Evolutionary conservation across 2,113 vertebrate genomes (phyloP).

Genomic region (Anhinga anhinga): DNA sequence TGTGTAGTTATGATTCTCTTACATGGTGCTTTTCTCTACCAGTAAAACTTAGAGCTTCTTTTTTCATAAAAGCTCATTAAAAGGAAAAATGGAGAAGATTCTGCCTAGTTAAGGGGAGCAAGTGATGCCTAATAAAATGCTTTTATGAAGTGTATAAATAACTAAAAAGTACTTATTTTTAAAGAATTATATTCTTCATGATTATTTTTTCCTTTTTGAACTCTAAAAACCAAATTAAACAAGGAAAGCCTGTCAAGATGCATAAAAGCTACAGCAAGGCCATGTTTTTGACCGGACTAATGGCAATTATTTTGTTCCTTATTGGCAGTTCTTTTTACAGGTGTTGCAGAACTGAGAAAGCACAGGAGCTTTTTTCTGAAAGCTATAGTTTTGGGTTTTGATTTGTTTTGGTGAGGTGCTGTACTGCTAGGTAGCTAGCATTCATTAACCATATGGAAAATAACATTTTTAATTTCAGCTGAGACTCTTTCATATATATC

Average conservation of each 20-base stretch:
- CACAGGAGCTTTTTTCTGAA: background rate
- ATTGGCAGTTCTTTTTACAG: background rate
- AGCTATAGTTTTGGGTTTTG: background rate
- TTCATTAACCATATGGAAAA: background rate
- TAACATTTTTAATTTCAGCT: background rate
- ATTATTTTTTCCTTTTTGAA: background rate
- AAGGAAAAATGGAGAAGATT: background rate
- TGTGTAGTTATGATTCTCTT: background rate
- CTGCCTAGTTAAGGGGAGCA: background rate
- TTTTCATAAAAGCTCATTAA: background rate
- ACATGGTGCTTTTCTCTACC: background rate
- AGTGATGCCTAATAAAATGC: background rate
- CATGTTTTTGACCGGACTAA: background rate
- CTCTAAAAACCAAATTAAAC: background rate
- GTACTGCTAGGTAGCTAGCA: background rate
- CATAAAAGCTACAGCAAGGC: background rate
- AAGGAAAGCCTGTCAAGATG: background rate
- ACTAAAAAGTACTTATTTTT: background rate
- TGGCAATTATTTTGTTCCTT: background rate
- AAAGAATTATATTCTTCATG: background rate
- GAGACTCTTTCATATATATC: background rate
- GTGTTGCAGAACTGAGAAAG: background rate
- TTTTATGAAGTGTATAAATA: background rate
- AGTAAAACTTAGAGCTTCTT: background rate
- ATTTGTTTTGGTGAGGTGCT: background rate